These are phyloP conservation scores for Coryphaenoides rupestris DNA, from an alignment of 2,113 vertebrate genomes.

Conservation along the genomic window DNA sequence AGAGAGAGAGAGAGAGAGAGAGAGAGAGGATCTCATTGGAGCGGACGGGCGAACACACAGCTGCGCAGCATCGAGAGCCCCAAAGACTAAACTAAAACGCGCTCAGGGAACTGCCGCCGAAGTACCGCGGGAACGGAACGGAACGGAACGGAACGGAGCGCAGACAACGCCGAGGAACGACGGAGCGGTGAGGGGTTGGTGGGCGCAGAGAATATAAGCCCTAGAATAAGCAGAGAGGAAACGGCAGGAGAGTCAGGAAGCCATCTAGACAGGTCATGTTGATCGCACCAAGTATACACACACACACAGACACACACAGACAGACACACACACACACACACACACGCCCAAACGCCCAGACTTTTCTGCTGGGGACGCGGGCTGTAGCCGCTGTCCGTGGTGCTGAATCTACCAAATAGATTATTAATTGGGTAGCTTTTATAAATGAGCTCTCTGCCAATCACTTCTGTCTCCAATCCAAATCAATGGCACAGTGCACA, in stretches of 20 bases:
- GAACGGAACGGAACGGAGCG: background rate
- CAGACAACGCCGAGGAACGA: background rate
- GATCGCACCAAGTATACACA: background rate
- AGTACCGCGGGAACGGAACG: background rate
- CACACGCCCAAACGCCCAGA: no score
- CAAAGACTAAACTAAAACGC: background rate
- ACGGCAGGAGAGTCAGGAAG: no score
- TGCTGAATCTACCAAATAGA: constrained; percentile 16
- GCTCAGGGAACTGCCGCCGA: background rate
- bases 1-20: background rate
- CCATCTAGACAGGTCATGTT: no score
- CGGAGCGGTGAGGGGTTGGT: no score
- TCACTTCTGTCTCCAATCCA: no score
- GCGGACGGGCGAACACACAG: background rate
- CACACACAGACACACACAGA: background rate
- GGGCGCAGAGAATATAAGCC: no score
- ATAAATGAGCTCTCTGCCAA: no score
- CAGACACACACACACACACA: background rate
- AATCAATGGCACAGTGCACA: no score
- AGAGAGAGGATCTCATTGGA: background rate
- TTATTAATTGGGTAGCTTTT: no score
- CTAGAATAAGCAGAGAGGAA: no score
- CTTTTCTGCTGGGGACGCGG: no score
- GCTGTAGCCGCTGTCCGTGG: constrained; percentile 20
- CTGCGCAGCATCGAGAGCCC: background rate